Conservation (phyloP, 1,140 invertebrate species). For the Pseudomyrmex concolor region DNA sequence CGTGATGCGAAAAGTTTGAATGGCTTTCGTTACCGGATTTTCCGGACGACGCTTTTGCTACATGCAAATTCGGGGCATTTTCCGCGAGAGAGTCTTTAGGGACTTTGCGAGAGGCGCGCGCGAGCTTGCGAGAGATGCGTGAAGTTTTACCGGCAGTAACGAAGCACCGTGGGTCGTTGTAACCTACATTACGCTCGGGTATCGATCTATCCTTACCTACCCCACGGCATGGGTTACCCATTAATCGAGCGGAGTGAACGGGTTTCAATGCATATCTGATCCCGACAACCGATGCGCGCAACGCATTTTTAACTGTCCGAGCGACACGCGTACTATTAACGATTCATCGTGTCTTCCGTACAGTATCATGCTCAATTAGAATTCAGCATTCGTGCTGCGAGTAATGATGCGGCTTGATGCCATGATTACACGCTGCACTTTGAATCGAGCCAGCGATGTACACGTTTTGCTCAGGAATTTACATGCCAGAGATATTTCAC, state of each 20-base stretch:
- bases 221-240: background rate
- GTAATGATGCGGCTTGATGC: constrained; percentile 1
- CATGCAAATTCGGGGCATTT: constrained; percentile 64
- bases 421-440: constrained; percentile 18
- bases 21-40: constrained; percentile 57
- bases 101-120: constrained; percentile 37
- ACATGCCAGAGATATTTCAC: background rate
- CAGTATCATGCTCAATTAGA: constrained; percentile 4
- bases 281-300: background rate
- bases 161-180: constrained; percentile 10
- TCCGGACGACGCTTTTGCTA: constrained; percentile 59
- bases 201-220: constrained; percentile 16
- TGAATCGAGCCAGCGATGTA: background rate
- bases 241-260: constrained; percentile 32
- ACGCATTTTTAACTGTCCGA: constrained; percentile 30
- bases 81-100: constrained; percentile 1
- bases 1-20: constrained; percentile 71
- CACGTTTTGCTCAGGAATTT: background rate
- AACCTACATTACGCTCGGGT: constrained; percentile 18
- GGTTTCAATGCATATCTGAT: constrained; percentile 1
- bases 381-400: constrained; percentile 12
- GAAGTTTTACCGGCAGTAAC: constrained; percentile 58
- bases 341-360: constrained; percentile 18
- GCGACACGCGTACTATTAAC: constrained; percentile 27
- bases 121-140: constrained; percentile 30